Conservation (phyloP, 2,113 vertebrate genomes). For the Aramus guarauna region DNA sequence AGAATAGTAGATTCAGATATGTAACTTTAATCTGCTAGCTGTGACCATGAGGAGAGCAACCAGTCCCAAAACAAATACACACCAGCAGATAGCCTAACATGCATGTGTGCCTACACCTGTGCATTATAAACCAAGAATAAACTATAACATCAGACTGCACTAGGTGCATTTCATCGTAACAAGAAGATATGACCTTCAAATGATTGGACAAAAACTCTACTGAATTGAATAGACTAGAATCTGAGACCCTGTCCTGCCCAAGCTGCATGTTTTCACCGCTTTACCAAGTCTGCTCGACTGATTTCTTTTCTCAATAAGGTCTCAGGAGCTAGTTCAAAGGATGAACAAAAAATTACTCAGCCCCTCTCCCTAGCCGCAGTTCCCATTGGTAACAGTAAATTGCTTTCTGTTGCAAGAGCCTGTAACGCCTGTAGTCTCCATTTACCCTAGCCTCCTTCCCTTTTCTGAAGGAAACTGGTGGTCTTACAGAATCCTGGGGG, state of each 20-base stretch:
- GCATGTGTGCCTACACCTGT: not conserved
- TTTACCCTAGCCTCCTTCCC: not conserved
- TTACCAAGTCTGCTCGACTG: not conserved
- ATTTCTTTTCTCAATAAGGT: not conserved
- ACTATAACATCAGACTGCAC: not conserved
- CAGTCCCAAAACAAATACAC: not conserved
- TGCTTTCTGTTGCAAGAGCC: constrained; percentile 24
- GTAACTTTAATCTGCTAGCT: not conserved
- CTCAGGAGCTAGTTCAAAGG: not conserved
- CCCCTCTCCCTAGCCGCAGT: not conserved
- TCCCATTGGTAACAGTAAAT: not conserved
- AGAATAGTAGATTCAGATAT: not conserved
- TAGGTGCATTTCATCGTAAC: not conserved
- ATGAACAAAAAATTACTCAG: not conserved
- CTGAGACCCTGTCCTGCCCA: not conserved
- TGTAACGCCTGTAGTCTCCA: not conserved
- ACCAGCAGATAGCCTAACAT: not conserved
- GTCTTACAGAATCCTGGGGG: constrained; percentile 32
- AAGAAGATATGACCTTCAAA: not conserved
- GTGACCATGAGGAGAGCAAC: not conserved
- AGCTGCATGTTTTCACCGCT: not conserved
- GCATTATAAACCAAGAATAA: not conserved
- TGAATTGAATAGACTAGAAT: not conserved
- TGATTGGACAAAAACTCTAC: not conserved
- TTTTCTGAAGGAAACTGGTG: constrained; percentile 14